Conservation (phyloP, 1,140 invertebrate species). For the Bombus confusus region DNA sequence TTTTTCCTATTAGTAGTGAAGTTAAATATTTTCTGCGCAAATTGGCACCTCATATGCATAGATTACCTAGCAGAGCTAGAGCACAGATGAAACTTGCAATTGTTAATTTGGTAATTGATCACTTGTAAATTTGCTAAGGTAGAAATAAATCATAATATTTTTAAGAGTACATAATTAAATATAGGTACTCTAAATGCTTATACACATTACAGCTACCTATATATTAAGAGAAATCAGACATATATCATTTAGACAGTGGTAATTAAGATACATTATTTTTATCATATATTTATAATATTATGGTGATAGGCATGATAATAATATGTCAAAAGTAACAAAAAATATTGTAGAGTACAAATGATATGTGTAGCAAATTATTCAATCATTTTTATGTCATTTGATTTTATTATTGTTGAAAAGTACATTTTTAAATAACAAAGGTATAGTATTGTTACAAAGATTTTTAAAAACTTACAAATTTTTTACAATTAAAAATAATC, state of each 20-base stretch:
- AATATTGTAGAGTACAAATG: constrained; percentile 57
- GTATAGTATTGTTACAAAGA: constrained; percentile 16
- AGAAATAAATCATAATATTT: constrained; percentile 46
- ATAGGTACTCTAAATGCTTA: constrained; percentile 1
- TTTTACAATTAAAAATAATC: constrained; percentile 2
- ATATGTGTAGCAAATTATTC: constrained; percentile 21
- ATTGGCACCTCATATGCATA: constrained; percentile 76
- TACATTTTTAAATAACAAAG: constrained; percentile 38
- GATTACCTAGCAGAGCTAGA: constrained; percentile 76
- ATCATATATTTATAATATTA: constrained; percentile 56
- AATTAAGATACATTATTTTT: constrained; percentile 51
- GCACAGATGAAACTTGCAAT: constrained; percentile 79
- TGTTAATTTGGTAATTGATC: constrained; percentile 80
- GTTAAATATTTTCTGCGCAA: constrained; percentile 75
- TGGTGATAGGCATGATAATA: constrained; percentile 45
- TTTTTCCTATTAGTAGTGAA: constrained; percentile 78
- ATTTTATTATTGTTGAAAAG: constrained; percentile 43
- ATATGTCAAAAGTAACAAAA: constrained; percentile 44
- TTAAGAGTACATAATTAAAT: constrained; percentile 22
- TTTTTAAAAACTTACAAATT: constrained; percentile 6
- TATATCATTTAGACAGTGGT: constrained; percentile 6
- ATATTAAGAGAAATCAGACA: constrained; percentile 25
- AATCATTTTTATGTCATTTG: constrained; percentile 34
- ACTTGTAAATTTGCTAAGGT: constrained; percentile 67
- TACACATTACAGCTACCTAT: constrained; percentile 3